phyloP scores from a whole-genome alignment of 2,797 vertebrate species.

The Melanogrammus aeglefinus region DNA sequence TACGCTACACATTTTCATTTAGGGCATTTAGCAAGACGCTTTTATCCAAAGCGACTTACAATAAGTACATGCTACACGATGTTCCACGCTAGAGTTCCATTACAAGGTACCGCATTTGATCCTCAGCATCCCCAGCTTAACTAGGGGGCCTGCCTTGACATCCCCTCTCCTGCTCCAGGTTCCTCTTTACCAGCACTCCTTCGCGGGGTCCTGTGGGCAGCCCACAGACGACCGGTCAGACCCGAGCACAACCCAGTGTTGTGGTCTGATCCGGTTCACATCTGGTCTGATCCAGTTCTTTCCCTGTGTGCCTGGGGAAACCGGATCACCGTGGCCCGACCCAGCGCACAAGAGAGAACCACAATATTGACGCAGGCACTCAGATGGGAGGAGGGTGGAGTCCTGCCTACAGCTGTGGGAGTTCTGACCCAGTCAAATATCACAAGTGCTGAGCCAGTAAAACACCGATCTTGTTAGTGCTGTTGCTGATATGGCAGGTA shows the following conservation, averaged over 20 bases:
- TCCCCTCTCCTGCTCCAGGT: neutral
- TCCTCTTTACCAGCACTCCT: neutral
- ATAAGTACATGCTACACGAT: no score
- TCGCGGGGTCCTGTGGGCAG: neutral
- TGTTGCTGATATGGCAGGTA: constrained; percentile 17
- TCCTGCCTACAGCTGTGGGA: constrained; percentile 9
- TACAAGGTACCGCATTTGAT: neutral
- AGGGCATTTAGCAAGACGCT: no score
- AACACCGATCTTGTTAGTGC: constrained; percentile 3
- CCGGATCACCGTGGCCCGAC: constrained; percentile 16
- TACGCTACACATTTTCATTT: no score
- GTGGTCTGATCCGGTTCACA: neutral
- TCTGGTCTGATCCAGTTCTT: neutral
- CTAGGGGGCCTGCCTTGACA: neutral
- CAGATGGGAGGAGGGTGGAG: constrained; percentile 20
- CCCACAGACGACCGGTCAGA: neutral
- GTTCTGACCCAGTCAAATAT: constrained; percentile 19
- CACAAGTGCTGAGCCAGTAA: constrained; percentile 19
- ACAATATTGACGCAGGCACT: constrained; percentile 44
- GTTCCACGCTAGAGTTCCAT: neutral
- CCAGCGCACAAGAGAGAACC: constrained; percentile 50
- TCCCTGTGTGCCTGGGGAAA: constrained; percentile 43
- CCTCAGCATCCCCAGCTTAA: neutral
- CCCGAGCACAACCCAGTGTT: neutral
- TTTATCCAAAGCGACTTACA: no score